Evolutionary conservation across 2,888 invertebrate species (phyloP).

Genomic region (Leptinotarsa haldemani): DNA sequence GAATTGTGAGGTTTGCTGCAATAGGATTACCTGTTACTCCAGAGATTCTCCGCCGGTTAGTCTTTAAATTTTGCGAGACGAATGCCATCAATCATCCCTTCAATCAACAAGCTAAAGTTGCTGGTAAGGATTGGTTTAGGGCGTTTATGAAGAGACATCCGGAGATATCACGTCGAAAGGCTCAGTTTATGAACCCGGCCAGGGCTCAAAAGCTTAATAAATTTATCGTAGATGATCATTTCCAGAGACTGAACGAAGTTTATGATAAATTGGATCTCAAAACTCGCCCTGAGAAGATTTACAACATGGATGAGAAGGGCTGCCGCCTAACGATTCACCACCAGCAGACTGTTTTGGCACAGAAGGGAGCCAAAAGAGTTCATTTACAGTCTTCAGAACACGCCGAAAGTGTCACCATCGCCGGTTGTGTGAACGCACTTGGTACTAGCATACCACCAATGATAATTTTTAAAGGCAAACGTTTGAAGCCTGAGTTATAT

Average conservation of each 20-base stretch:
- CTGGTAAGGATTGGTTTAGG: slow-evolving; percentile 5
- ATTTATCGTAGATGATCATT: neutral
- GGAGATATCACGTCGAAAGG: too few species aligned
- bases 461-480: slow-evolving; percentile 21
- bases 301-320: neutral
- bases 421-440: slow-evolving; percentile 11
- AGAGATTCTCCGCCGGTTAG: neutral
- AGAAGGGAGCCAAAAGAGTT: slow-evolving; percentile 26
- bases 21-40: slow-evolving; percentile 16
- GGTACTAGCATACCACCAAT: slow-evolving; percentile 6
- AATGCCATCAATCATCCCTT: neutral
- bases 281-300: neutral
- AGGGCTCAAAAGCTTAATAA: slow-evolving; percentile 11
- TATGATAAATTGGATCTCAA: neutral
- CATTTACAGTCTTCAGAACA: slow-evolving; percentile 28
- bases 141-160: neutral
- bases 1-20: neutral
- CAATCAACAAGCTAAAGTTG: neutral
- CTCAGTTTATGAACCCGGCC: neutral
- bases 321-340: too few species aligned
- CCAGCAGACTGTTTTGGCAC: slow-evolving; percentile 8
- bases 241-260: neutral
- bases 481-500: slow-evolving; percentile 14
- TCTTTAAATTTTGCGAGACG: slow-evolving; percentile 14
- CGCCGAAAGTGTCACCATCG: slow-evolving; percentile 26